These are phyloP conservation scores for Drosophila kambysellisi DNA, from an alignment of 2,888 invertebrate species.

Conservation along the genomic window DNA sequence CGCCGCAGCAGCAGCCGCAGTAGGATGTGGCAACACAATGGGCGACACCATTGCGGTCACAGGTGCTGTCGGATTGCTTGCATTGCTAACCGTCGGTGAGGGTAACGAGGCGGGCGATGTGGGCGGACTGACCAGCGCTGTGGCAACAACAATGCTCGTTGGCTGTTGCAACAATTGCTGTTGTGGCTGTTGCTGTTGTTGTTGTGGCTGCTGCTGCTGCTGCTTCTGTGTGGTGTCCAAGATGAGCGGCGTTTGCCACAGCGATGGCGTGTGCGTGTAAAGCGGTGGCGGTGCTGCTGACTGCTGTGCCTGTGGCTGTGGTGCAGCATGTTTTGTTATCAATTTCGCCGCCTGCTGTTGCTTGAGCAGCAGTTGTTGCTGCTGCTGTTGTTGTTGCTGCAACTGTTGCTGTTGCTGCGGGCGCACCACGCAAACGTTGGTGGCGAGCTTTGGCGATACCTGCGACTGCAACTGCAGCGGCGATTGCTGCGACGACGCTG, in stretches of 20 bases:
- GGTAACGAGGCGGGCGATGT: conserved; percentile 76
- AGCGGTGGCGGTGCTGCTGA: conserved; percentile 70
- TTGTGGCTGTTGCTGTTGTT: conserved; percentile 11
- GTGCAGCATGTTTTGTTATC: conserved; percentile 42
- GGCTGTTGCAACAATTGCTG: conserved; percentile 15
- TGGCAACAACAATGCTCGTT: conserved; percentile 35
- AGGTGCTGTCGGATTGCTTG: conserved; percentile 58
- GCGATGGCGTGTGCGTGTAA: conserved; percentile 77
- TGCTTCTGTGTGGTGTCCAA: conserved; percentile 73
- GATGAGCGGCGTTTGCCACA: conserved; percentile 82
- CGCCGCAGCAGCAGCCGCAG: conserved; percentile 27
- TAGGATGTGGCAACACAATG: conserved; percentile 64
- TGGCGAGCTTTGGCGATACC: conserved; percentile 69
- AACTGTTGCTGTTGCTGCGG: conserved; percentile 76
- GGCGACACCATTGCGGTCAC: conserved; percentile 75
- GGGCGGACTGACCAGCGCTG: conserved; percentile 70
- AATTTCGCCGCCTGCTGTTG: conserved; percentile 55
- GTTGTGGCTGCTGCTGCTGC: conserved; percentile 47
- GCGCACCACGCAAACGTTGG: conserved; percentile 80
- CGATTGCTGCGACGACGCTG: conserved; percentile 63
- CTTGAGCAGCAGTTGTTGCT: conserved; percentile 53
- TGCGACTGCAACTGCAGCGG: conserved; percentile 62
- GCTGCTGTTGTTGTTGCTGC: conserved; percentile 61
- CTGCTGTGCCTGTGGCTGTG: conserved; percentile 51
- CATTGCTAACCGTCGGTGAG: conserved; percentile 56